Conservation (phyloP, 92 coral and sea anemone genomes). For the Nematostella vectensis region DNA sequence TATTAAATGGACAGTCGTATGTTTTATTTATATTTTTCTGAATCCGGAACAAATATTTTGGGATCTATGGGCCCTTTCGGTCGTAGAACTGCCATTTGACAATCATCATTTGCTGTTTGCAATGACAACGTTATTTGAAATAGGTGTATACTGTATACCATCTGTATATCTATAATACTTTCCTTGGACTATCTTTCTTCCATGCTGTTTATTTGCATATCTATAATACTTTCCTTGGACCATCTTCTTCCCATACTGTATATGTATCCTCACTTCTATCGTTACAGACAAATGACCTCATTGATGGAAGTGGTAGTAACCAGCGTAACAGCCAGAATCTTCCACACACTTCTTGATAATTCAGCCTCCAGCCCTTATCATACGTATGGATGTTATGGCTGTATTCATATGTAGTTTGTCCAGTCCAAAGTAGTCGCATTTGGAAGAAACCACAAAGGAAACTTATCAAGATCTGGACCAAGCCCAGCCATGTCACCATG, state of each 20-base stretch:
- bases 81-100: too few relatives aligned
- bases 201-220: too few relatives aligned
- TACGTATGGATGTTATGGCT: conserved; percentile 44
- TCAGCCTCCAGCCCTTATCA: conserved; percentile 57
- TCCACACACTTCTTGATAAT: conserved; percentile 53
- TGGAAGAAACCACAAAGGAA: conserved; percentile 49
- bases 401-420: conserved; percentile 80
- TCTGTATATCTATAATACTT: too few relatives aligned
- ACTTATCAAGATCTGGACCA: conserved; percentile 52
- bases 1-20: too few relatives aligned
- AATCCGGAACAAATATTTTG: too few relatives aligned
- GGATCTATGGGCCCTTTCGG: too few relatives aligned
- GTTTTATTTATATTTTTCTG: too few relatives aligned
- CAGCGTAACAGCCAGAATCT: conserved; percentile 60
- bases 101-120: too few relatives aligned
- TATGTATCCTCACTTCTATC: conserved; percentile 6
- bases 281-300: conserved; percentile 7
- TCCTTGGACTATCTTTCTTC: too few relatives aligned
- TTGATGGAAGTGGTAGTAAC: conserved; percentile 52
- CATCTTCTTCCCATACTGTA: conserved; percentile 18
- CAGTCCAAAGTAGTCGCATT: conserved; percentile 45
- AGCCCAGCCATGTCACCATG: conserved; percentile 62
- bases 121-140: too few relatives aligned
- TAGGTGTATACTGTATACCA: too few relatives aligned
- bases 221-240: conserved; percentile 20